Percentiles rank a stretch among this genome's conserved stretches.
Conservation (phyloP, 2,888 invertebrate species). For the Ophion costatus region DNA sequence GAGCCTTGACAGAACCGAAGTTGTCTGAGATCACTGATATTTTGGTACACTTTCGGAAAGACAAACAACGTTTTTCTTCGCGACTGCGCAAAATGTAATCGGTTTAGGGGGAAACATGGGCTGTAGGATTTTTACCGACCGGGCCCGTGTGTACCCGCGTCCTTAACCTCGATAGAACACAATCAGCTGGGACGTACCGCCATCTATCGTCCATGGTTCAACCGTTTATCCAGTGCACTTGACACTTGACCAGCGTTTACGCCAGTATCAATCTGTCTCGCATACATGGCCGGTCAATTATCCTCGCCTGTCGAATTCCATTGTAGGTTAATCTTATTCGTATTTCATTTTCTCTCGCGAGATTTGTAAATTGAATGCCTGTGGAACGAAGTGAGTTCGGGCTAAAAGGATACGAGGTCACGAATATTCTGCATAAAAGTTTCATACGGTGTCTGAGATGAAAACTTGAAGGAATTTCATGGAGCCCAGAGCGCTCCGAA, state of each 20-base stretch:
- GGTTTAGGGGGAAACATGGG: too few relatives aligned
- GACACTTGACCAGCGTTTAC: neutral
- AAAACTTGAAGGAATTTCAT: conserved; percentile 12
- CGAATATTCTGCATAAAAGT: neutral
- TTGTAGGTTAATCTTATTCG: conserved; percentile 60
- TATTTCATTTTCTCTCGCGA: conserved; percentile 28
- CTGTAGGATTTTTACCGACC: too few relatives aligned
- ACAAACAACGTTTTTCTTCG: too few relatives aligned
- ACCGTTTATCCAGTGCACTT: neutral
- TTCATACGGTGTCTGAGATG: conserved; percentile 12
- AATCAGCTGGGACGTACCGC: neutral
- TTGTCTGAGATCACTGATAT: too few relatives aligned
- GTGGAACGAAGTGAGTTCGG: neutral
- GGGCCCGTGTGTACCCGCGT: too few relatives aligned
- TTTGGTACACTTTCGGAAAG: too few relatives aligned
- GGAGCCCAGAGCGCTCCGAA: conserved; percentile 19
- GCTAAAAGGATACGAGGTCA: neutral
- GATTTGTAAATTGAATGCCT: conserved; percentile 41
- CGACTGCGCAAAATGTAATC: too few relatives aligned
- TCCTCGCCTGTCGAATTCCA: conserved; percentile 45
- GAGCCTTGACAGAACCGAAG: too few relatives aligned
- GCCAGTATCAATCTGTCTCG: neutral
- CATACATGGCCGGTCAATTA: conserved; percentile 24
- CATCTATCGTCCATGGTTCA: neutral
- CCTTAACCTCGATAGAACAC: neutral